These are phyloP conservation scores for Triplophysa bombifrons DNA, from an alignment of 2,797 vertebrate genomes.

Conservation along the genomic window DNA sequence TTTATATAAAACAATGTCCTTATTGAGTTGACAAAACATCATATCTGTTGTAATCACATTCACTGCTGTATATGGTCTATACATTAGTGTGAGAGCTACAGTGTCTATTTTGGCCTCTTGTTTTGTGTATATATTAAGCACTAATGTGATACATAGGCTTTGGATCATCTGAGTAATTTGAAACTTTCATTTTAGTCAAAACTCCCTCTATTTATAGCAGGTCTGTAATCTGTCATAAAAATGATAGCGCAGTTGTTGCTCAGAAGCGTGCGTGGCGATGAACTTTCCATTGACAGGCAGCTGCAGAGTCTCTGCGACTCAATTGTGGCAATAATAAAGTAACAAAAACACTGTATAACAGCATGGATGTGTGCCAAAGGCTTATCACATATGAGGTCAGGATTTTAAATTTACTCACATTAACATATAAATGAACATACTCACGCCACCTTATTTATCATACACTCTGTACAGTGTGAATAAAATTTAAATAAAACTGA, in stretches of 20 bases:
- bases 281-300: constrained; percentile 59
- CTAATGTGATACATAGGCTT: constrained; percentile 39
- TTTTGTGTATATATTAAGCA: constrained; percentile 54
- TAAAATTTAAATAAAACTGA: not conserved
- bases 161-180: constrained; percentile 51
- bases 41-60: not conserved
- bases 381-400: constrained; percentile 27
- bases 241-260: constrained; percentile 68
- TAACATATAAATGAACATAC: too few relatives aligned
- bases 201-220: constrained; percentile 63
- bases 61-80: constrained; percentile 21
- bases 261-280: constrained; percentile 42
- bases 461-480: not conserved
- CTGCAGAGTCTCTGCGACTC: constrained; percentile 50
- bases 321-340: constrained; percentile 52
- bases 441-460: too few relatives aligned
- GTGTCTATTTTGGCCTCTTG: constrained; percentile 47
- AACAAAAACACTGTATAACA: constrained; percentile 44
- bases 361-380: constrained; percentile 37
- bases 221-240: constrained; percentile 60
- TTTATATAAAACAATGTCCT: not conserved
- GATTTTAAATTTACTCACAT: not conserved
- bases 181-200: constrained; percentile 60
- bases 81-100: constrained; percentile 34
- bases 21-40: not conserved